Evolutionary conservation across 2,797 vertebrate genomes (phyloP).

Genomic region (Sebastes aleutianus): DNA sequence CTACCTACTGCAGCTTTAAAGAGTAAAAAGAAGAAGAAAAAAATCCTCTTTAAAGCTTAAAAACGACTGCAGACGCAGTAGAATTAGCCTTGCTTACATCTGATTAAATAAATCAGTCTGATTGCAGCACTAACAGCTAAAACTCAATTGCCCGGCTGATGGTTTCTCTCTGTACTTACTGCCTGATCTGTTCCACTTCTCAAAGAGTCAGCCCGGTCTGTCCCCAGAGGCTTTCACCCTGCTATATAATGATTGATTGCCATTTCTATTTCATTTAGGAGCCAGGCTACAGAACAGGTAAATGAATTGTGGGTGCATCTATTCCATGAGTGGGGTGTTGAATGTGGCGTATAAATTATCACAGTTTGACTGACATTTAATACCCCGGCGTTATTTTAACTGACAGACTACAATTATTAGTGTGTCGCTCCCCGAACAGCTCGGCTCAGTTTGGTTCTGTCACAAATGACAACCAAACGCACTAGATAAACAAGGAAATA

Average conservation of each 20-base stretch:
- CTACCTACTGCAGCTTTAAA: too few species aligned
- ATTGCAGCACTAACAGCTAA: constrained; percentile 35
- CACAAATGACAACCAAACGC: constrained; percentile 14
- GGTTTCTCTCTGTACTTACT: constrained; percentile 29
- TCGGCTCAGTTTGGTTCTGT: constrained; percentile 15
- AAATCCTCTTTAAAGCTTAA: too few species aligned
- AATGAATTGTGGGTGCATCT: constrained; percentile 53
- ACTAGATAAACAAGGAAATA: constrained; percentile 5
- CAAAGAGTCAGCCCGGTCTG: constrained; percentile 28
- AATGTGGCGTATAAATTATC: constrained; percentile 49
- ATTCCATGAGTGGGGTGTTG: constrained; percentile 32
- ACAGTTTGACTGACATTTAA: constrained; percentile 70
- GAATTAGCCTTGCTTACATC: constrained; percentile 8
- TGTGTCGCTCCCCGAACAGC: not conserved
- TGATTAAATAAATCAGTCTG: constrained; percentile 41
- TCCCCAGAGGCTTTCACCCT: constrained; percentile 55
- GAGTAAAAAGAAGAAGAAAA: too few species aligned
- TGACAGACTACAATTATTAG: constrained; percentile 48
- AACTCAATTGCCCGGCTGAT: constrained; percentile 27
- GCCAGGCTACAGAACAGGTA: constrained; percentile 42
- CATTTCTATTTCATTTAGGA: constrained; percentile 62
- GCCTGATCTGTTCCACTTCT: constrained; percentile 60
- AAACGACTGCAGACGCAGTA: not conserved
- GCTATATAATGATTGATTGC: constrained; percentile 60
- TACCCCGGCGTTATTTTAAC: constrained; percentile 48